Base-by-base conservation (phyloP, 2,888 invertebrate species). In the Tuberolachnus salignus region DNA sequence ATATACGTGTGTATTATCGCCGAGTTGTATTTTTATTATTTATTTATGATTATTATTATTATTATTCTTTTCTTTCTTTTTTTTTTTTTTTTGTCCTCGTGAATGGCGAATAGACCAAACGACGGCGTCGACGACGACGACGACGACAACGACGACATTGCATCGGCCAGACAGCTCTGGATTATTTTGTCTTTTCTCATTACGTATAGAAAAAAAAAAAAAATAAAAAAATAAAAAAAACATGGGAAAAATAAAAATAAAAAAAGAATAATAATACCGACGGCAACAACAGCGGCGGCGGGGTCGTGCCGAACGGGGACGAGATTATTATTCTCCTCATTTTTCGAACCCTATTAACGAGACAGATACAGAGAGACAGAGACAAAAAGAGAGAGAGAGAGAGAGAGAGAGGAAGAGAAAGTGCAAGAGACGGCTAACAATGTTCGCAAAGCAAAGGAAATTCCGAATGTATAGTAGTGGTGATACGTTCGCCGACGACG, bases 311-410 rank as follows among this genome's bases (percentile, higher is more conserved):
- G 34, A 34, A 34, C 34, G 34, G 34, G 21, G 21, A 63, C 42
- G 42, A 64, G 72, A 71, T 75, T 66, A 67, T 75, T 75, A 75
- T 75, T 75, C 66, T 67, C 34, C 67, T 75, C 74, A 44, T 74
- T 74, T 74, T 74, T 74, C 57, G 66, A 75, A 67, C 67, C 75
- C 66, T 75, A 67, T 75, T 75, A 75, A 66, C 67, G 49, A 49
- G 69, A 73, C 51, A n/a, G n/a, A n/a, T n/a, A n/a, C n/a, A n/a
- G n/a, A n/a, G n/a, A n/a, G n/a, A n/a, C n/a, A n/a, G 66, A 49
- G 64, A 34, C 23, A 3, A 6, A 6, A 3, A 34, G 53, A 42
- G n/a, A 55, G 6, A 34, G 34, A 34, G 34, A 3, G 34, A 3
- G 34, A 6, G 34, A 3, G 66, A 49, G 64, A 34, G 49, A 3